A percentile compares a stretch with the other conserved stretches of the same genome.
Conservation (phyloP, 2,797 vertebrate species). For the Stomatorhinus walkeri region DNA sequence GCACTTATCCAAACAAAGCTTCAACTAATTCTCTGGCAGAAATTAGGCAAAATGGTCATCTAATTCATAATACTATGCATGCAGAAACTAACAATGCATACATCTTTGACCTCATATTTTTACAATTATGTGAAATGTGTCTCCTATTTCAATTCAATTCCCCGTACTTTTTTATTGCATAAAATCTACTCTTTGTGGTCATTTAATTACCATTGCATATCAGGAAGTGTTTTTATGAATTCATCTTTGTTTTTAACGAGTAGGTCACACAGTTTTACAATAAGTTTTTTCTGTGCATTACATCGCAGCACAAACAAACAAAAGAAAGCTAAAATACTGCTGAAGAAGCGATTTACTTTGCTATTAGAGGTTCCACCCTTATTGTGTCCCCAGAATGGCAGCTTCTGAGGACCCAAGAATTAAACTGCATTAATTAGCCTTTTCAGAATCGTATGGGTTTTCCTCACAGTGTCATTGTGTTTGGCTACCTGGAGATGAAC, state of each 20-base stretch:
- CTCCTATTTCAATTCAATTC: background rate
- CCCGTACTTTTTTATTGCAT: background rate
- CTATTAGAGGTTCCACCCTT: background rate
- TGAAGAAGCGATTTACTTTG: background rate
- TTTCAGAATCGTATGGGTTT: background rate
- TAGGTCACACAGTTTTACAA: background rate
- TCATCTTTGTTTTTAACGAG: background rate
- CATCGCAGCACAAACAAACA: background rate
- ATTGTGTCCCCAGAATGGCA: background rate
- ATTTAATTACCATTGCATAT: background rate
- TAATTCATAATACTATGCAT: background rate
- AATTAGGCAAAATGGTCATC: background rate
- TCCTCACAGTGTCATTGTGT: background rate
- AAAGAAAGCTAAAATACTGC: background rate
- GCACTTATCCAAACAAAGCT: background rate
- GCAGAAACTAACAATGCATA: background rate
- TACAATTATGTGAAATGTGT: background rate
- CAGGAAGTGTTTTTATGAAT: background rate
- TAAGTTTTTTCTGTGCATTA: background rate
- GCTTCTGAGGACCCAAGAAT: background rate
- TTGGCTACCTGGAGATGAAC: background rate
- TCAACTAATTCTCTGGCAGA: background rate
- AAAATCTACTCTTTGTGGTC: background rate
- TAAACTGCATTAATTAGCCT: background rate
- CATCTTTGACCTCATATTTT: background rate